These are phyloP conservation scores for Amiota mariae DNA, from an alignment of 2,888 invertebrate genomes.

Conservation along the genomic window DNA sequence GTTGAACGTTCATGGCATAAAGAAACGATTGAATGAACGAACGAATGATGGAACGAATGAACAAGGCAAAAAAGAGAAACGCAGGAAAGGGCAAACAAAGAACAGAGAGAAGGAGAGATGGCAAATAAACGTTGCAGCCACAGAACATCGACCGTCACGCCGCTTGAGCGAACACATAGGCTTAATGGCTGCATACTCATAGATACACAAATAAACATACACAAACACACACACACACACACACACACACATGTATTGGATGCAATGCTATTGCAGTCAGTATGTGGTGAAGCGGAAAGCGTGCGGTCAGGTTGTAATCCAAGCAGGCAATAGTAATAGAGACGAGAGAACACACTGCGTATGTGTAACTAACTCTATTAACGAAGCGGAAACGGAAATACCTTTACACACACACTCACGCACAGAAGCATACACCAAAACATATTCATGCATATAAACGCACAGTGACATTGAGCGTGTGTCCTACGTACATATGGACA, in stretches of 20 bases:
- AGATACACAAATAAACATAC: not conserved
- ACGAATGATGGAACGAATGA: conserved; percentile 38
- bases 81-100: not conserved
- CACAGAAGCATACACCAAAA: conserved; percentile 17
- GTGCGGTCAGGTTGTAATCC: not conserved
- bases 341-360: conserved; percentile 40
- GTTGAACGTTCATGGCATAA: conserved; percentile 55
- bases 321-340: not conserved
- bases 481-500: not conserved
- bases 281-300: not conserved
- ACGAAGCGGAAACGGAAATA: conserved; percentile 67
- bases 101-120: not conserved
- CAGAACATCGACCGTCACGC: too few relatives aligned
- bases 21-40: conserved; percentile 39
- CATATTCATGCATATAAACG: not conserved
- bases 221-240: not conserved
- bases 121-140: too few relatives aligned
- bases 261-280: not conserved
- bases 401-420: conserved; percentile 35
- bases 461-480: conserved; percentile 25
- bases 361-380: conserved; percentile 70
- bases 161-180: too few relatives aligned
- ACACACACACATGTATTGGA: not conserved
- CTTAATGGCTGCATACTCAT: not conserved
- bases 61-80: not conserved